These are phyloP conservation scores for Peromyscus aztecus DNA, from an alignment of 2,797 vertebrate species.

Conservation along the genomic window DNA sequence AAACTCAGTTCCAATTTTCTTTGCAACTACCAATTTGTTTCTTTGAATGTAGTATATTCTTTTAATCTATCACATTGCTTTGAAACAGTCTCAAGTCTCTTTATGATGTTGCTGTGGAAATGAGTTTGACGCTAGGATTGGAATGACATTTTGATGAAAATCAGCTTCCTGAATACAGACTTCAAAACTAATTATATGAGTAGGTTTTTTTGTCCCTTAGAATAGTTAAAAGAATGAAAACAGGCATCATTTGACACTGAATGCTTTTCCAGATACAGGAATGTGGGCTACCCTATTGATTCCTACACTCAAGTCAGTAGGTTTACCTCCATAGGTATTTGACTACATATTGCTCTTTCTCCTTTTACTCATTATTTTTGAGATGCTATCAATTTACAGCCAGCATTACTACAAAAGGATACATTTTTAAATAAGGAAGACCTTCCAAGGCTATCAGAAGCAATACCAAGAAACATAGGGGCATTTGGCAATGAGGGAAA, in stretches of 20 bases:
- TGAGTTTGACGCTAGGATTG: conserved; percentile 28
- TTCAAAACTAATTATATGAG: conserved; percentile 45
- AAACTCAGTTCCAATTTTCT: conserved; percentile 41
- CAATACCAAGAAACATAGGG: background rate
- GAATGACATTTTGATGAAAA: conserved; percentile 67
- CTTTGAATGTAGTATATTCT: conserved; percentile 26
- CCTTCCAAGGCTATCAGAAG: background rate
- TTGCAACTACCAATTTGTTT: conserved; percentile 2
- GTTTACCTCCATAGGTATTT: background rate
- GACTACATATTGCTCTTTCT: background rate
- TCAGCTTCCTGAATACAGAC: conserved; percentile 56
- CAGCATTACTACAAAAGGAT: background rate
- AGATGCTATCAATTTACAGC: background rate
- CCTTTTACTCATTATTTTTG: conserved; percentile 51
- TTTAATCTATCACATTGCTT: conserved; percentile 52
- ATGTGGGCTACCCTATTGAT: background rate
- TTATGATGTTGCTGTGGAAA: conserved; percentile 74
- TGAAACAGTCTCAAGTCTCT: conserved; percentile 26
- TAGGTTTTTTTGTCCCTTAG: conserved; percentile 49
- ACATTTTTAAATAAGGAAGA: background rate
- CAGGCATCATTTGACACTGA: background rate
- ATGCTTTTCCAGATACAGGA: background rate
- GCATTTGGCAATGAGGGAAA: background rate
- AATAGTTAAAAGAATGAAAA: conserved; percentile 30
- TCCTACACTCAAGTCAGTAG: background rate